These are phyloP conservation scores for Drosophila tanythrix DNA, from an alignment of 2,888 invertebrate species.

Conservation along the genomic window DNA sequence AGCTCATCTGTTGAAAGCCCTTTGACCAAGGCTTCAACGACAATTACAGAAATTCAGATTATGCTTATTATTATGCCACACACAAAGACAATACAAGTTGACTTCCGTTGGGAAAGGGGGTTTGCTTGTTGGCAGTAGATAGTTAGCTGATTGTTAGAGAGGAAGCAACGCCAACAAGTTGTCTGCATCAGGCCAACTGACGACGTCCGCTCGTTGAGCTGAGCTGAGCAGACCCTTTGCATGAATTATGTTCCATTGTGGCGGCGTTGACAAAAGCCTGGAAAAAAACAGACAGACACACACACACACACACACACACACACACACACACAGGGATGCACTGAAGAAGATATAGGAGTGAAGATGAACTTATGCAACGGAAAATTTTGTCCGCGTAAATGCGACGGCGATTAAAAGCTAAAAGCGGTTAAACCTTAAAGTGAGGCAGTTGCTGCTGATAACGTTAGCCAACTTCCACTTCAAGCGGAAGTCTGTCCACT, in stretches of 20 bases:
- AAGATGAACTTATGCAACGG: slow-evolving; percentile 48
- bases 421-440: slow-evolving; percentile 7
- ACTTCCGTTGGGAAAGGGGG: not conserved
- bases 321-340: not conserved
- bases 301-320: not conserved
- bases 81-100: slow-evolving; percentile 18
- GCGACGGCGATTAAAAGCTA: slow-evolving; percentile 42
- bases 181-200: slow-evolving; percentile 38
- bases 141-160: slow-evolving; percentile 46
- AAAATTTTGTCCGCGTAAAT: slow-evolving; percentile 35
- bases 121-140: not conserved
- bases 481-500: slow-evolving; percentile 57
- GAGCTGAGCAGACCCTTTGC: slow-evolving; percentile 11
- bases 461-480: slow-evolving; percentile 20
- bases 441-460: slow-evolving; percentile 9
- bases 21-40: slow-evolving; percentile 30
- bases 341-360: not conserved
- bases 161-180: slow-evolving; percentile 64
- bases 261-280: slow-evolving; percentile 50
- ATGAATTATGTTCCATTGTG: slow-evolving; percentile 66
- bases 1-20: slow-evolving; percentile 23
- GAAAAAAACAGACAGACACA: slow-evolving; percentile 3
- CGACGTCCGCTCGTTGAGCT: slow-evolving; percentile 46
- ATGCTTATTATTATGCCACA: slow-evolving; percentile 43
- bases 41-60: slow-evolving; percentile 63